Evolutionary conservation across 2,888 invertebrate species (phyloP), one percentile per base, ranked within the genome.

Genomic region (Caenorhabditis japonica): DNA sequence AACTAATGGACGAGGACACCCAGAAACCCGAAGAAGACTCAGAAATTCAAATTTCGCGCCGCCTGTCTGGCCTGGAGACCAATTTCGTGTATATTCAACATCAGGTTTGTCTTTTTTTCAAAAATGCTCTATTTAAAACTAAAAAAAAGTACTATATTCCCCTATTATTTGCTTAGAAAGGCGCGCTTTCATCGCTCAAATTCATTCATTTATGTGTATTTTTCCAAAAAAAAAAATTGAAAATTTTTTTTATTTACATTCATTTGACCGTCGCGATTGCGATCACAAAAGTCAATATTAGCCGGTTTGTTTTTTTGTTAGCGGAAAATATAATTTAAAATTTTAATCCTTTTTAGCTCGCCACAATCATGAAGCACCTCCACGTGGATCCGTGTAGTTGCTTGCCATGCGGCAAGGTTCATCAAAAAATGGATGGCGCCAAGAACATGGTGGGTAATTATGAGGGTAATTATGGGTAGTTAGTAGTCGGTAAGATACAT

Each of bases 301-400:
- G 13, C 12, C 34, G 13, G 17, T 39, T 17, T 39, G 39, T 4
- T n/a, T 15, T n/a, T 39, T 17, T 15, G 5, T 39, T 4, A 15
- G 39, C 15, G 39, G n/a, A n/a, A 5, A 8, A 4, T 39, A 4
- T 39, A 39, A 39, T 39, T 39, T 39, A 17, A 39, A 39, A 10
- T 34, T 34, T 34, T 34, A 34, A 10, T 34, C 30, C 15, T 21
- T 74, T 78, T 49, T 70, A 79, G 79, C 47, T 79, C n/a, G 21
- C 60, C 33, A 44, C 68, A n/a, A 77, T 79, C 3, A 79, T 79
- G 76, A 55, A 39, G 15, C 58, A 61, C 13, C 27, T 79, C 2
- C 69, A 75, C 23, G 73, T 60, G 19, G 19, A 62, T 0, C 55
- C 62, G 0, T 79, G 79, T 43, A 38, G 38, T 2, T 79, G 79